Base-by-base conservation (phyloP, 2,113 vertebrate species). In the Maccullochella peelii region DNA sequence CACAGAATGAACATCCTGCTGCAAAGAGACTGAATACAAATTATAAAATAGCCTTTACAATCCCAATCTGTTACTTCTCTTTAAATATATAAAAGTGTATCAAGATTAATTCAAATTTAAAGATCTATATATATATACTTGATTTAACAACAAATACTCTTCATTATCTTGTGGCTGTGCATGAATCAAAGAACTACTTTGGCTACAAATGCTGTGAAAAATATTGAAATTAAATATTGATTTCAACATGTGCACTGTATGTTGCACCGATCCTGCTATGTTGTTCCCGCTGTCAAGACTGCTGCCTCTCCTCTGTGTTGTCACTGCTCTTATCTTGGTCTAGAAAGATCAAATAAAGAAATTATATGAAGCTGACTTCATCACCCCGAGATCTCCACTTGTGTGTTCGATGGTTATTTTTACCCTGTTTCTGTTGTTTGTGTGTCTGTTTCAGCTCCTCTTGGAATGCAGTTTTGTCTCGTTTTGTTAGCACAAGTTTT, bases 261-360 rank as follows among this genome's bases (percentile, higher is more conserved):
- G 55, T 55, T 23, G 8, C 47, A 62, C 72, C 2, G 12, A 72
- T 73, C 82, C 66, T 67, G 11, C 12, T 1, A 5, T 47, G 33
- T 14, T 73, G 23, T 30, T 77, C 49, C 65, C 73, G 57, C 8
- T 49, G 15, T 73, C 58, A 1, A 66, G 79, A 82, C 77, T 93
- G 88, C 82, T 82, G 86, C 81, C 85, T 80, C 11, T 55, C 70
- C 80, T 70, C 76, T 70, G 82, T 89, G 82, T 89, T 23, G 40
- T 67, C 71, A 42, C 11, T 18, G 4, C 25, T 47, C 18, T 9
- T 16, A 25, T 75, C 73, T 58, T 62, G 23, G 38, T 72, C 47
- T 8, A 27, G 23, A 74, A 47, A 38, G 42, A 79, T 79, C 67
- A 20, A 47, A 65, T 36, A 50, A 36, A 54, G 18, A 25, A n/a